phyloP scores from a whole-genome alignment of 2,888 invertebrate species.

The Halictus ligatus region DNA sequence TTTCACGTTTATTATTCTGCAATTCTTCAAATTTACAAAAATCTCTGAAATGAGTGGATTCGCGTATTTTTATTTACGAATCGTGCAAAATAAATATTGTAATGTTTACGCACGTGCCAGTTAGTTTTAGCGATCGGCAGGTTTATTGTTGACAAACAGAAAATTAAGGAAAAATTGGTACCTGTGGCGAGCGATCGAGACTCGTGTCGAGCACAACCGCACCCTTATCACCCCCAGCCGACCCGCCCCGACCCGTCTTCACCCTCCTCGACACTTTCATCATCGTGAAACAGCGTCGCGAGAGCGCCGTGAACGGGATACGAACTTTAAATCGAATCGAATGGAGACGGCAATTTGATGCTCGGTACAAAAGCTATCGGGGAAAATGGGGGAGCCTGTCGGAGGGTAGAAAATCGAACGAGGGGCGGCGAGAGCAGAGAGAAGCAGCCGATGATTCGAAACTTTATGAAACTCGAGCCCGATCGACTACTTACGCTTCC shows the following conservation, averaged over 20 bases:
- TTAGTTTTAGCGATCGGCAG: too few relatives aligned
- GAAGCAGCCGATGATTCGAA: not conserved
- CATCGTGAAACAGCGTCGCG: conserved; percentile 7
- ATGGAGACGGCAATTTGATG: conserved; percentile 19
- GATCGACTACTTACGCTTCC: not conserved
- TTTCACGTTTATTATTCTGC: too few relatives aligned
- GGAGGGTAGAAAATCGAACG: not conserved
- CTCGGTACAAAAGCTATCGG: not conserved
- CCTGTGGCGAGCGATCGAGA: too few relatives aligned
- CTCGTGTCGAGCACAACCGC: too few relatives aligned
- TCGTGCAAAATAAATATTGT: too few relatives aligned
- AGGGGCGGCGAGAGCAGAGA: not conserved
- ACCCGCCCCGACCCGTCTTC: not conserved
- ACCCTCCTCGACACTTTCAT: not conserved
- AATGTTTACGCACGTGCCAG: too few relatives aligned
- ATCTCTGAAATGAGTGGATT: too few relatives aligned
- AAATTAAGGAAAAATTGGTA: too few relatives aligned
- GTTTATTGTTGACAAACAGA: too few relatives aligned
- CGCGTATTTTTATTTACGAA: too few relatives aligned
- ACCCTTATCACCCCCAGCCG: too few relatives aligned
- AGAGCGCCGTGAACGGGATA: conserved; percentile 5
- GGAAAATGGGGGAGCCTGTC: not conserved
- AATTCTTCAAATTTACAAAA: too few relatives aligned
- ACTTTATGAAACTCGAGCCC: conserved; percentile 19
- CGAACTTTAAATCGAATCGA: conserved; percentile 25